Evolutionary conservation across 2,113 vertebrate genomes (phyloP), one percentile per base, ranked within the genome.

Genomic region (Trogon surrucura): DNA sequence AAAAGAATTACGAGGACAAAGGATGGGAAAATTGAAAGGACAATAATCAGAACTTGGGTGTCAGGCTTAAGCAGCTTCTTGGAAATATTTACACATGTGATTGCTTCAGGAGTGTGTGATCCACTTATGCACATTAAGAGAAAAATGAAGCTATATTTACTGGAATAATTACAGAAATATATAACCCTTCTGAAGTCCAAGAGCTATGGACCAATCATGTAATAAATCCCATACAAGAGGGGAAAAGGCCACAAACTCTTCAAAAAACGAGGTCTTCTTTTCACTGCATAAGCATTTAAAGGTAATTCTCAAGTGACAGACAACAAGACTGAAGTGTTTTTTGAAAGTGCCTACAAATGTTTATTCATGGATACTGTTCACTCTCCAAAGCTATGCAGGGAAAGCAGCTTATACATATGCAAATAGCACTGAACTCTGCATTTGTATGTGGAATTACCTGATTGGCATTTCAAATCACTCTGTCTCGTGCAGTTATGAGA

Each of bases 391-490:
- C 67, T 93, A 89, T 85, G 71, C 50, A 73, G 58, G 60, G 36
- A 95, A 95, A 88, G 78, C 36, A 96, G 84, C 87, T 96, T 93
- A 95, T 95, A 79, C 93, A 94, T 96, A 96, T 94, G 94, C 81
- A 96, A 93, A 97, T 85, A 78, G 16, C 71, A 53, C 58, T 73
- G 81, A 96, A 91, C 87, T 95, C 71, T 65, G 66, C 70, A 91
- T 94, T 94, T 92, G 36, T 95, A 85, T 90, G 64, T 91, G 71
- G 80, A 96, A 95, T 93, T 90, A 93, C 93, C 91, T 93, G 79
- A 96, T 74, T 95, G 94, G 94, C 96, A 97, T 94, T 95, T 95
- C 93, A 94, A 90, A 95, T 97, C 89, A 88, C 80, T 65, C 23
- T 91, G 77, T 94, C 91, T 95, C 7, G 6, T 66, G 88, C 74